Conservation (phyloP, 2,797 vertebrate genomes). For the Tokudaia muenninki region DNA sequence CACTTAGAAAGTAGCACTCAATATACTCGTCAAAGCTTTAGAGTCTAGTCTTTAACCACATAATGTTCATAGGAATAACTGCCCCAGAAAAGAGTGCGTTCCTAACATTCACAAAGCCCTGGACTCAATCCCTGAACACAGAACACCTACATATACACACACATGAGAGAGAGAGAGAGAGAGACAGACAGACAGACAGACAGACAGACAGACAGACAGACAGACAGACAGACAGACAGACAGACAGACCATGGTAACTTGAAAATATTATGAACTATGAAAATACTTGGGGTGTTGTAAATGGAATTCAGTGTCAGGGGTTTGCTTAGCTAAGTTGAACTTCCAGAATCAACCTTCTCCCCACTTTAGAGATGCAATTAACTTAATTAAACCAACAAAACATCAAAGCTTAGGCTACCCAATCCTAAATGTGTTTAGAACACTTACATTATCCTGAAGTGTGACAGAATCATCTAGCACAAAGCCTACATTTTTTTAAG, state of each 20-base stretch:
- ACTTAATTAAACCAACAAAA: background rate
- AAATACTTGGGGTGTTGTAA: background rate
- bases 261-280: background rate
- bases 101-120: background rate
- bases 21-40: background rate
- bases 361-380: background rate
- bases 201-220: no score
- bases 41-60: background rate
- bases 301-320: background rate
- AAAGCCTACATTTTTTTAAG: background rate
- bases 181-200: no score
- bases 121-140: background rate
- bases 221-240: no score
- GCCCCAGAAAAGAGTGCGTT: background rate
- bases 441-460: background rate
- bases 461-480: background rate
- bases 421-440: background rate
- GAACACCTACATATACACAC: background rate
- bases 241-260: background rate
- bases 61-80: background rate
- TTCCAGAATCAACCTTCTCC: background rate
- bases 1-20: background rate
- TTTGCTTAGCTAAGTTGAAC: background rate
- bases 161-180: background rate
- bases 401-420: background rate